phyloP scores from a whole-genome alignment of 2,888 invertebrate species.

The Ferrisia virgata region DNA sequence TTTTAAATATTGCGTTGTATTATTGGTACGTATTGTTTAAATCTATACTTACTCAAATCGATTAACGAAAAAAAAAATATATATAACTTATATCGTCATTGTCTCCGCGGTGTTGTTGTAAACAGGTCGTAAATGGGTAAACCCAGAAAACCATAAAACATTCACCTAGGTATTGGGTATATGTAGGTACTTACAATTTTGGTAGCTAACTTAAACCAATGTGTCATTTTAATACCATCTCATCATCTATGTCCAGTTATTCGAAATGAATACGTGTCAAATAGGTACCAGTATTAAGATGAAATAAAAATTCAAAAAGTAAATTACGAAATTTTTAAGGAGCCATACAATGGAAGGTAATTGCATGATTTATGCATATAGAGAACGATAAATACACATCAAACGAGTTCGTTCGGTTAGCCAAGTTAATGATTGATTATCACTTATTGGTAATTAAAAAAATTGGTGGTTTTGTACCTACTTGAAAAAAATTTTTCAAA shows the following conservation, averaged over 20 bases:
- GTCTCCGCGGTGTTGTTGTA: not conserved
- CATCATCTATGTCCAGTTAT: not conserved
- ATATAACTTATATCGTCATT: not conserved
- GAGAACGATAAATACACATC: conserved; percentile 10
- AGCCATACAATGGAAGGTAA: not conserved
- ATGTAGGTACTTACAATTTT: not conserved
- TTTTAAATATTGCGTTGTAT: not conserved
- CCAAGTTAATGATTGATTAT: not conserved
- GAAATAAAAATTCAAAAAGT: not conserved
- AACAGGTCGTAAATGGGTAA: not conserved
- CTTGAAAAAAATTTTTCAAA: not conserved
- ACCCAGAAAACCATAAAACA: not conserved
- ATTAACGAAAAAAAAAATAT: not conserved
- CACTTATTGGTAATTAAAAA: conserved; percentile 12
- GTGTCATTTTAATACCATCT: not conserved
- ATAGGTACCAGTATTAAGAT: not conserved
- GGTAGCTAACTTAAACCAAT: not conserved
- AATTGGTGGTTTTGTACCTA: not conserved
- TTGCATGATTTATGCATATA: conserved; percentile 25
- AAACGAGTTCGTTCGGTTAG: not conserved
- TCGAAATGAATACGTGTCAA: not conserved
- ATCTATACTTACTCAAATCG: not conserved
- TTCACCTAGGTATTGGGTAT: not conserved
- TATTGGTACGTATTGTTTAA: not conserved
- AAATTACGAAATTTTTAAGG: not conserved